phyloP scores from a whole-genome alignment of 1,140 invertebrate species.

The Thrips palmi region DNA sequence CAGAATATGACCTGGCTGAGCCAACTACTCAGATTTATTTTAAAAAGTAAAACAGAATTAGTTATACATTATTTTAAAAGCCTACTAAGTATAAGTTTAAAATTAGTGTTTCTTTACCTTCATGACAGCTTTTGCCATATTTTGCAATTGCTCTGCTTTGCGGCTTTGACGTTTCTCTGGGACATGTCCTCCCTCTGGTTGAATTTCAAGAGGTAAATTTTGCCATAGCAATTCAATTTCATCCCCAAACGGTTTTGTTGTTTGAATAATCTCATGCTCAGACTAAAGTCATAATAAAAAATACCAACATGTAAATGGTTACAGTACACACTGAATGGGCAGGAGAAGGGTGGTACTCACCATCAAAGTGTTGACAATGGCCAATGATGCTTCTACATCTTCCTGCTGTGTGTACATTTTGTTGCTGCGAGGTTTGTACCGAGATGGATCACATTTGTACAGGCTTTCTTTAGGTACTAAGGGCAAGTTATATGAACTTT shows the following conservation, averaged over 20 bases:
- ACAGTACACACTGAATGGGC: too few species aligned
- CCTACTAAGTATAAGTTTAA: not conserved
- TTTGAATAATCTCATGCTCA: too few species aligned
- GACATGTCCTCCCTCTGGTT: slow-evolving; percentile 57
- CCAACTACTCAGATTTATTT: slow-evolving; percentile 13
- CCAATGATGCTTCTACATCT: slow-evolving; percentile 46
- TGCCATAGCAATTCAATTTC: slow-evolving; percentile 38
- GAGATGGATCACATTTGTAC: slow-evolving; percentile 59
- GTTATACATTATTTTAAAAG: slow-evolving; percentile 1
- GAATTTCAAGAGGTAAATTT: slow-evolving; percentile 44
- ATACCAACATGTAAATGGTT: too few species aligned
- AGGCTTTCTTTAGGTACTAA: slow-evolving; percentile 38
- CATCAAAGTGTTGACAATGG: slow-evolving; percentile 25
- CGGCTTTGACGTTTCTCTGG: slow-evolving; percentile 49
- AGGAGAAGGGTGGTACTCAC: too few species aligned
- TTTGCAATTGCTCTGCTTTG: slow-evolving; percentile 81
- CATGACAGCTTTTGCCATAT: slow-evolving; percentile 59
- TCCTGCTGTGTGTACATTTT: slow-evolving; percentile 53
- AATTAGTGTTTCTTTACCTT: slow-evolving; percentile 19
- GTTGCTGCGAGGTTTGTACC: slow-evolving; percentile 51
- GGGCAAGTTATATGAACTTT: slow-evolving; percentile 17
- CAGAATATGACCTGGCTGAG: slow-evolving; percentile 32
- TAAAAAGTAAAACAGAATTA: not conserved
- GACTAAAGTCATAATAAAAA: too few species aligned
- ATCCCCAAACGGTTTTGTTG: slow-evolving; percentile 24